Evolutionary conservation across 1,140 invertebrate species (phyloP), one percentile per base, ranked within the genome.

Genomic region (Procambarus clarkii): DNA sequence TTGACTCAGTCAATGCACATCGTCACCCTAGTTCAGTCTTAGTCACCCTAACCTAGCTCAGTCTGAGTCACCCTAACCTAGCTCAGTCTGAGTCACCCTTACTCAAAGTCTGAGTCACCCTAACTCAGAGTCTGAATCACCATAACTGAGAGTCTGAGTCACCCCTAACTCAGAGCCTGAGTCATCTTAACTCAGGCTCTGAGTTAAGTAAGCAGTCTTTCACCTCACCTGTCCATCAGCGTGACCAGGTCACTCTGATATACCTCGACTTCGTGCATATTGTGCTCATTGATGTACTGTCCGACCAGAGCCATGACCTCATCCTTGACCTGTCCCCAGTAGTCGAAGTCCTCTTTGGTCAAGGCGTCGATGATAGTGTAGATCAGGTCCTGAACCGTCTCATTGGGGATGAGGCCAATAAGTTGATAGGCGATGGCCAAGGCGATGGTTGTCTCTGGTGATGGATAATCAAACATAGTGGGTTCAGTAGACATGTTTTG

Each of bases 311-410:
- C 24, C 81, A 15, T 58, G 50, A 92, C 89, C 18, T 92, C 89
- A 50, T 91, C 92, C 76, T 92, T 84, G n/a, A 92, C 92, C 69
- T 92, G 77, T n/a, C 85, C 86, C 92, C 92, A 92, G 86, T 92
- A 92, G 86, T 92, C 92, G 86, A 92, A 92, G 9, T 92, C 89
- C 46, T 84, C 80, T 71, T 91, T 13, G 9, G 80, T 85, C 15
- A 92, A 86, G 34, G 89, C 89, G 2, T 44, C 69, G 0, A 92
- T 48, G 76, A 92, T 92, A 48, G 82, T 81, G 60, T 54, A 15
- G 15, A 92, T 45, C 18, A 92, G 86, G 44, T 78, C 89, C 2
- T 82, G 77, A 15, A 91, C 89, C 18, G 89, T 88, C 69, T 91
- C 74, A 24, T 86, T 78, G 21, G 87, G 86, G 50, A 88, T 79